Conservation (phyloP, 1,140 invertebrate species). For the Habropoda laboriosa region DNA sequence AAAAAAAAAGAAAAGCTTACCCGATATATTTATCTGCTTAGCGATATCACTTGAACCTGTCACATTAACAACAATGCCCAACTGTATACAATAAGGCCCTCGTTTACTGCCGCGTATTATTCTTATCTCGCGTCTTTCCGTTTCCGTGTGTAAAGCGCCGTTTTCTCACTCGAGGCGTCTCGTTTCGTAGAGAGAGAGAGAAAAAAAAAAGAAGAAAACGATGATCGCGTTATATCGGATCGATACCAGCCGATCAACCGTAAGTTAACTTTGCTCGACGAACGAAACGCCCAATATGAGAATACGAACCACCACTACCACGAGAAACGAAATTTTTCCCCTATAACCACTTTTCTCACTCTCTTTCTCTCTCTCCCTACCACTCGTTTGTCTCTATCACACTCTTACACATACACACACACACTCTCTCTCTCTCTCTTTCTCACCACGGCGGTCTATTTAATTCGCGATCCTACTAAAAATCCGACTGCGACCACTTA, state of each 20-base stretch:
- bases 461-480: conserved; percentile 46
- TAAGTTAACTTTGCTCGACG: background rate
- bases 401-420: too few relatives aligned
- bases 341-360: too few relatives aligned
- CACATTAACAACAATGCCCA: conserved; percentile 81
- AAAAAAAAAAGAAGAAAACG: too few relatives aligned
- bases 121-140: background rate
- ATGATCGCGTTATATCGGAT: background rate
- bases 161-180: too few relatives aligned
- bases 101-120: conserved; percentile 67
- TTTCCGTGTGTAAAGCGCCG: too few relatives aligned
- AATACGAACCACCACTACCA: too few relatives aligned
- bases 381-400: too few relatives aligned
- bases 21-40: conserved; percentile 76
- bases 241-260: conserved; percentile 17
- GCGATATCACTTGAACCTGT: conserved; percentile 75
- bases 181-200: too few relatives aligned
- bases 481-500: conserved; percentile 20
- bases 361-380: background rate
- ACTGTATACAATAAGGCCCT: conserved; percentile 81
- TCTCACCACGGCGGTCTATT: conserved; percentile 32
- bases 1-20: conserved; percentile 46
- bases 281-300: background rate
- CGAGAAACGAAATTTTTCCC: background rate
- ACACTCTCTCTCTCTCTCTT: background rate